A percentile compares a stretch with the other conserved stretches of the same genome.
phyloP scores from a whole-genome alignment of 2,888 invertebrate species.

The Frankliniella fusca region DNA sequence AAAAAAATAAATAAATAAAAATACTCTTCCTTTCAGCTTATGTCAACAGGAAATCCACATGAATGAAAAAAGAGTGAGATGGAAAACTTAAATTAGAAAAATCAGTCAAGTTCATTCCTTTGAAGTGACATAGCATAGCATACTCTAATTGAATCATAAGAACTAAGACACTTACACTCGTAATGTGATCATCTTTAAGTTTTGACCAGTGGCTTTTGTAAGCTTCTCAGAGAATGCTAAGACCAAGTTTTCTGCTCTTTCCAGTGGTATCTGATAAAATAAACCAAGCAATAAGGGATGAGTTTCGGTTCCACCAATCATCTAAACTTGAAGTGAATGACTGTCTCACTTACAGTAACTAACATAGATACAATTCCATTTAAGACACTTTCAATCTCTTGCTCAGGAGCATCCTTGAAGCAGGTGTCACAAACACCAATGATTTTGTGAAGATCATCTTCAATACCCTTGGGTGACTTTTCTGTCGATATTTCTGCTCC shows the following conservation, averaged over 20 bases:
- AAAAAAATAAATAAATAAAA: constrained; percentile 23
- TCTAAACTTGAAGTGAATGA: not conserved
- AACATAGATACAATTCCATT: constrained; percentile 96
- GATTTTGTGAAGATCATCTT: constrained; percentile 90
- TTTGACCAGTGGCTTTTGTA: constrained; percentile 77
- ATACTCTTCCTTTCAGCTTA: not conserved
- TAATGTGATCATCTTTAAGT: constrained; percentile 73
- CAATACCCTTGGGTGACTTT: constrained; percentile 81
- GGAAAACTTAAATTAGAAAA: too few relatives aligned
- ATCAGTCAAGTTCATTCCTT: too few relatives aligned
- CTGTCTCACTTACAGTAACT: constrained; percentile 64
- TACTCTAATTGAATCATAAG: too few relatives aligned
- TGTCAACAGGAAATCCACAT: too few relatives aligned
- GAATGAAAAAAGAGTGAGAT: too few relatives aligned
- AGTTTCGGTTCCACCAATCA: not conserved
- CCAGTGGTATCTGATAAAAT: constrained; percentile 65
- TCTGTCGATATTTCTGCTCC: constrained; percentile 95
- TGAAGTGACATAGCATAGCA: too few relatives aligned
- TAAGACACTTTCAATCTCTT: constrained; percentile 85
- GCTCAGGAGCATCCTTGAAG: constrained; percentile 80
- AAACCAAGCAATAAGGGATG: not conserved
- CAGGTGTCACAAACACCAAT: constrained; percentile 90
- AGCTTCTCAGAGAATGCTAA: constrained; percentile 88
- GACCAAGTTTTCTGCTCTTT: constrained; percentile 83
- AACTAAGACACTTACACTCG: constrained; percentile 65